phyloP scores from a whole-genome alignment of 2,113 vertebrate species.

The Aspiorhynchus laticeps region DNA sequence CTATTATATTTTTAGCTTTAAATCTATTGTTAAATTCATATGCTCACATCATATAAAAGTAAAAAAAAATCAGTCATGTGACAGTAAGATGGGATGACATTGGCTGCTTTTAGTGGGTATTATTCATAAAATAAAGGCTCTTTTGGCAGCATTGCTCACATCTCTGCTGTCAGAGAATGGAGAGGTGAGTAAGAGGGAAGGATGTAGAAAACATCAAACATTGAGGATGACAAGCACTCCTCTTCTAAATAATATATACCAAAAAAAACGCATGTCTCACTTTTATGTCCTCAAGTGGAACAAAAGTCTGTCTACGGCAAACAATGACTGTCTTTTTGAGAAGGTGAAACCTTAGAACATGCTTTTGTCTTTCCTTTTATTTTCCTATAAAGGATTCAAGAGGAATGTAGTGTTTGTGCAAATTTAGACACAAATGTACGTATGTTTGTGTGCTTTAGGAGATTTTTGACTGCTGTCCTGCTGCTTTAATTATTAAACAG shows the following conservation, averaged over 20 bases:
- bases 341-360: neutral
- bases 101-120: neutral
- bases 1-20: no score
- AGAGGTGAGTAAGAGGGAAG: neutral
- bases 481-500: slow-evolving; percentile 57
- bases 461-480: slow-evolving; percentile 40
- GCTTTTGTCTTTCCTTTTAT: slow-evolving; percentile 4
- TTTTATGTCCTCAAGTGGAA: neutral
- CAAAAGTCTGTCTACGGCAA: neutral
- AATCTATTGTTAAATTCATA: neutral
- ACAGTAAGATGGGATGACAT: neutral
- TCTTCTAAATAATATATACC: slow-evolving; percentile 20
- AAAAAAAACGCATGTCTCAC: neutral
- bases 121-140: slow-evolving; percentile 10
- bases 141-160: neutral
- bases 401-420: neutral
- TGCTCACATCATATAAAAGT: neutral
- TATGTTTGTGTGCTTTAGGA: slow-evolving; percentile 20
- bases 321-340: neutral
- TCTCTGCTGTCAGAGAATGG: neutral
- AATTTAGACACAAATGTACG: neutral
- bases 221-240: slow-evolving; percentile 24
- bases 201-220: slow-evolving; percentile 11
- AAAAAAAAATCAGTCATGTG: neutral
- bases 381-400: neutral